Base-by-base conservation (phyloP, 2,888 invertebrate genomes). In the Girardia tigrina region DNA sequence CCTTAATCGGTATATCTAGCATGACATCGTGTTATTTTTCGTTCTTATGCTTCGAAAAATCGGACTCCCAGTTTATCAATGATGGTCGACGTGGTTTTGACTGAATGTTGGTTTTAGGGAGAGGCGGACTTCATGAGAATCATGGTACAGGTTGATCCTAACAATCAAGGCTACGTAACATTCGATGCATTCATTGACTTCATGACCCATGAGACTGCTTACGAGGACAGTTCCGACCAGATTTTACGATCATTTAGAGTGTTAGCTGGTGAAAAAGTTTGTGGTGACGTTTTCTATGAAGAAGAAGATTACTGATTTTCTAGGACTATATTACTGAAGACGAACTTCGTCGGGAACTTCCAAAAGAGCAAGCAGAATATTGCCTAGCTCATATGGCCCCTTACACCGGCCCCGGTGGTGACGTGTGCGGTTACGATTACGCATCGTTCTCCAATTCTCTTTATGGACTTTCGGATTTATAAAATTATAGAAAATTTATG, bases 171-270 rank as follows among this genome's bases (percentile, higher is more conserved):
- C 80, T 93, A 90, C 84, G 93, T 98, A 76, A 92, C 94, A 85
- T 98, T 98, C 85, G 97, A 97, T 84, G 91, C 97, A 81, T 97
- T 98, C 91, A 88, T 98, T 83, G 97, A 97, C 88, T 98, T 97
- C 86, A 95, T 98, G 95, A 98, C 82, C 4, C 88, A 94, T 84
- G 97, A 97, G 87, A 93, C 93, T 80, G 94, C 94, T 78, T 97
- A 98, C 86, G 93, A 92, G 75, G 97, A 98, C 86, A 95, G 95
- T 80, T 95, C 95, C 81, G 97, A 98, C 86, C 97, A 98, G 87
- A 94, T 87, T 84, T 95, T 97, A 85, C 95, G 97, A 87, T 95
- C 95, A 85, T 98, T 98, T 89, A 92, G 95, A 87, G 95, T 97
- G 86, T 88, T 98, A 84, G 97, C 98, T 81, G 92, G 90, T 81